phyloP scores from a whole-genome alignment of 1,140 invertebrate genomes.

The Macrotrachela quadricornifera region DNA sequence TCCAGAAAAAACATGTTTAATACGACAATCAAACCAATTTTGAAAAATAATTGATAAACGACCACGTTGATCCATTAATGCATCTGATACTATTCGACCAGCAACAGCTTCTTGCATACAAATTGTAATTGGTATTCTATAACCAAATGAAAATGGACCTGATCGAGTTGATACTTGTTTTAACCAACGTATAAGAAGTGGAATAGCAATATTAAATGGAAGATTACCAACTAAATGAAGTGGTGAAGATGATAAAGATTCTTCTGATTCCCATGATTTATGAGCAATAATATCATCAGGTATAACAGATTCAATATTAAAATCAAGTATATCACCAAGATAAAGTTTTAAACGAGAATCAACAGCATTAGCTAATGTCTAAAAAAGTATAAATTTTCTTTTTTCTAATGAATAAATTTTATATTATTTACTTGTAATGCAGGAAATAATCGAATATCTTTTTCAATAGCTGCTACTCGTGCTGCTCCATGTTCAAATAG shows the following conservation, averaged over 20 bases:
- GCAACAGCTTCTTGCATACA: slow-evolving; percentile 72
- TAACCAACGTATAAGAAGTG: slow-evolving; percentile 69
- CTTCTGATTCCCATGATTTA: slow-evolving; percentile 29
- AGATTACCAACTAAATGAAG: slow-evolving; percentile 69
- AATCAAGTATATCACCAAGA: slow-evolving; percentile 58
- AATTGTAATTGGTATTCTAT: slow-evolving; percentile 57
- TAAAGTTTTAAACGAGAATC: slow-evolving; percentile 48
- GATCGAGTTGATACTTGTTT: slow-evolving; percentile 47
- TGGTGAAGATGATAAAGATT: slow-evolving; percentile 13
- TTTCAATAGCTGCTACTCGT: slow-evolving; percentile 67
- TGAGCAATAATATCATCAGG: slow-evolving; percentile 33
- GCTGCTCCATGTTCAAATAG: slow-evolving; percentile 34
- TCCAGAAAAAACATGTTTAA: not conserved
- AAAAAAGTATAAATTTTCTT: not conserved
- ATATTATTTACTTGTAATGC: slow-evolving; percentile 40
- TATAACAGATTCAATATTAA: slow-evolving; percentile 50
- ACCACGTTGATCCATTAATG: slow-evolving; percentile 43
- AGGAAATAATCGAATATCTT: slow-evolving; percentile 68
- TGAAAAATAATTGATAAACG: slow-evolving; percentile 50
- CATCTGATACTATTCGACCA: slow-evolving; percentile 56
- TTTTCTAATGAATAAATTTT: not conserved
- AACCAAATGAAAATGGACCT: slow-evolving; percentile 57
- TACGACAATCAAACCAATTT: not conserved
- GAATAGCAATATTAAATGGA: slow-evolving; percentile 83
- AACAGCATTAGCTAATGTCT: slow-evolving; percentile 48